phyloP scores from a whole-genome alignment of 2,888 invertebrate genomes.

The Girardia tigrina region DNA sequence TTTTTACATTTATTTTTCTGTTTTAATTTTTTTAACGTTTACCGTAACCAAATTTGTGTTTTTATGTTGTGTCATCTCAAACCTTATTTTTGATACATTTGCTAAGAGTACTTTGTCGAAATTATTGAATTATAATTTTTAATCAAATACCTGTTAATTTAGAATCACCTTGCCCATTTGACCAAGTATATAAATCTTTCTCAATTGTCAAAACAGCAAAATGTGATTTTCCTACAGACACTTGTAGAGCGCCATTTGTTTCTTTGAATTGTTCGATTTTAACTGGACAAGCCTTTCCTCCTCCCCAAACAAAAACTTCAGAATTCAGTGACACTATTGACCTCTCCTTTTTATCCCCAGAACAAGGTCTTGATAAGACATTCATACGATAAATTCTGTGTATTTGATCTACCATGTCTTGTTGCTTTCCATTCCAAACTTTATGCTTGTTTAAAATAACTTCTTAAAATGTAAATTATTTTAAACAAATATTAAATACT shows the following conservation, averaged over 20 bases:
- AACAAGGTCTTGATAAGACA: neutral
- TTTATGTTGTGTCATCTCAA: too few species aligned
- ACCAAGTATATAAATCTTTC: conserved; percentile 50
- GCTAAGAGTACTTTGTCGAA: too few species aligned
- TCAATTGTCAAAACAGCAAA: conserved; percentile 49
- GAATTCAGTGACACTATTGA: conserved; percentile 47
- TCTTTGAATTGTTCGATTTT: conserved; percentile 46
- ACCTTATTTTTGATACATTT: too few species aligned
- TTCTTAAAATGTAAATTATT: neutral
- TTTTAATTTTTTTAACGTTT: too few species aligned
- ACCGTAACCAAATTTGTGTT: too few species aligned
- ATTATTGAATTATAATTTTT: neutral
- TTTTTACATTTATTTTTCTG: too few species aligned
- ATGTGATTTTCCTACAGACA: conserved; percentile 45
- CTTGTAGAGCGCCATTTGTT: conserved; percentile 45
- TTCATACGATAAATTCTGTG: neutral
- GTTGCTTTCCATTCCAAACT: neutral
- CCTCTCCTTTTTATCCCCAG: conserved; percentile 38
- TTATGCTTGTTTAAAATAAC: neutral
- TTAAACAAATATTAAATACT: neutral
- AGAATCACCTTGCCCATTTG: conserved; percentile 40
- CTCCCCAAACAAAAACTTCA: conserved; percentile 49
- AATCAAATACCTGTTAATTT: conserved; percentile 38
- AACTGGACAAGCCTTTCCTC: conserved; percentile 45
- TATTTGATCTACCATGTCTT: conserved; percentile 3